phyloP scores from a whole-genome alignment of 1,140 invertebrate genomes.

The Contarinia nasturtii region DNA sequence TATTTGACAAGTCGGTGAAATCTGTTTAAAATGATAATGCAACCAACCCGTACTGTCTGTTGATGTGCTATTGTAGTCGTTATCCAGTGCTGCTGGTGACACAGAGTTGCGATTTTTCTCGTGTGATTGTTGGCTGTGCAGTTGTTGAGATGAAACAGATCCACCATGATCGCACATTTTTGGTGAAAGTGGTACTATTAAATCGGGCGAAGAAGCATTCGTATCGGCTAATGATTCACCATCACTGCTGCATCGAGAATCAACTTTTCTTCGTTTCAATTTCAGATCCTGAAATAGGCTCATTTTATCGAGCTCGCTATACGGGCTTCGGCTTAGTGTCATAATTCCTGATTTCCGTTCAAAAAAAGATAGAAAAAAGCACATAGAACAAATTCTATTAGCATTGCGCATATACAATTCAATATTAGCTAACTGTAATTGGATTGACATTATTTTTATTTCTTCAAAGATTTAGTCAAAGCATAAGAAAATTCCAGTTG shows the following conservation, averaged over 20 bases:
- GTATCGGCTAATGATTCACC: constrained; percentile 83
- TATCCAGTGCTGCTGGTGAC: no score
- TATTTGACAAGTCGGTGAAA: no score
- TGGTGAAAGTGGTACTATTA: constrained; percentile 54
- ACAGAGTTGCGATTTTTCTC: constrained; percentile 6
- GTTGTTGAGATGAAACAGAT: no score
- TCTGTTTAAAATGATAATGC: no score
- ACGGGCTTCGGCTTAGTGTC: constrained; percentile 85
- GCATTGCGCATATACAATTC: no score
- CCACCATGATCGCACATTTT: constrained; percentile 32
- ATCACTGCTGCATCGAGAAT: constrained; percentile 88
- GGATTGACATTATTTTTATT: no score
- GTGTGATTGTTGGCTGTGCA: constrained; percentile 14
- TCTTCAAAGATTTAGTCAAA: no score
- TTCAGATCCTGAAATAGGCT: constrained; percentile 97
- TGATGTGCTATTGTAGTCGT: constrained; percentile 5
- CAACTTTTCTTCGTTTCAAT: constrained; percentile 91
- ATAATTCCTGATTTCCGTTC: constrained; percentile 57
- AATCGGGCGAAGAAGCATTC: constrained; percentile 69
- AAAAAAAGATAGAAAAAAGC: no score
- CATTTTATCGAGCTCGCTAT: constrained; percentile 89
- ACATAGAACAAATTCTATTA: no score
- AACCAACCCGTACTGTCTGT: constrained; percentile 18
- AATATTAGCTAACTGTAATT: no score
- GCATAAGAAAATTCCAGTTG: no score